phyloP scores from a whole-genome alignment of 2,113 vertebrate species.

The Euleptes europaea region DNA sequence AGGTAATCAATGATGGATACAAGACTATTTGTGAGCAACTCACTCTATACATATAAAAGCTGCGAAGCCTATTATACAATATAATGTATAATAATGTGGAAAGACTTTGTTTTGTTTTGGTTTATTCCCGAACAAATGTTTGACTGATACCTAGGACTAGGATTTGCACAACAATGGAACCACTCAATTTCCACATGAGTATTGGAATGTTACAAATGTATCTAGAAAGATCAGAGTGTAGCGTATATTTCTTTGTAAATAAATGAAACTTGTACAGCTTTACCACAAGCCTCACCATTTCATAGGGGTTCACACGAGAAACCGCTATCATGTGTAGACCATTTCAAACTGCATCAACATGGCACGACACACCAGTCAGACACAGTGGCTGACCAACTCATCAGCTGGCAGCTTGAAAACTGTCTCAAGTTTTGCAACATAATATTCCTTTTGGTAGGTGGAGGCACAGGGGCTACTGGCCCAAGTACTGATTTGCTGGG shows the following conservation, averaged over 20 bases:
- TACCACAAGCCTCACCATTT: not conserved
- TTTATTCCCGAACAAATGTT: constrained; percentile 32
- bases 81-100: constrained; percentile 20
- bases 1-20: constrained; percentile 79
- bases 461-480: not conserved
- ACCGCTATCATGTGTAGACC: not conserved
- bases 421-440: not conserved
- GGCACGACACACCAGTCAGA: not conserved
- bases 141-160: not conserved
- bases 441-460: not conserved
- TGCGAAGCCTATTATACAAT: not conserved
- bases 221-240: not conserved
- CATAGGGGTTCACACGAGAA: not conserved
- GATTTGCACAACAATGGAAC: not conserved
- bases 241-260: not conserved
- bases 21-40: constrained; percentile 58
- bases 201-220: not conserved
- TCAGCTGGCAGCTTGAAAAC: not conserved
- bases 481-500: not conserved
- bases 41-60: constrained; percentile 54
- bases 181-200: constrained; percentile 8
- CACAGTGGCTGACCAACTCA: not conserved
- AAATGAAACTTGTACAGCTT: constrained; percentile 15
- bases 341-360: not conserved
- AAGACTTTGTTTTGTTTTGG: constrained; percentile 24